Evolutionary conservation across 2,888 invertebrate species (phyloP).

Genomic region (Pollenia griseotomentosa): DNA sequence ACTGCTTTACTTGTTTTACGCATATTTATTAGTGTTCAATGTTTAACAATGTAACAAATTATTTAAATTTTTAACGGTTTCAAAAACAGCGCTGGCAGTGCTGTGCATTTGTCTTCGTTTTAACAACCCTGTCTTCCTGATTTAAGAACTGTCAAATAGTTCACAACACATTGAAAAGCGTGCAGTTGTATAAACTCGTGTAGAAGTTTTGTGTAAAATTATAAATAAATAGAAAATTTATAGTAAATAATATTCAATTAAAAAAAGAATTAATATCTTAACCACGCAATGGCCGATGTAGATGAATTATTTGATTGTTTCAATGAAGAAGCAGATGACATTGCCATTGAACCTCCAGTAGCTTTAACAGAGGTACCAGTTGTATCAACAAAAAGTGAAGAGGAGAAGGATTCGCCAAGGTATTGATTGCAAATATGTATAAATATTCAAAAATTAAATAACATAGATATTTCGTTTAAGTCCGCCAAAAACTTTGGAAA

Average conservation of each 20-base stretch:
- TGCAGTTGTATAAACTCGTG: conserved; percentile 51
- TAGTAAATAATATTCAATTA: background rate
- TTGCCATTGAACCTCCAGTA: conserved; percentile 54
- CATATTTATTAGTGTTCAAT: too few species aligned
- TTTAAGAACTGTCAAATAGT: conserved; percentile 44
- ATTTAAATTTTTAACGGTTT: background rate
- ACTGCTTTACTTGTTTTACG: too few species aligned
- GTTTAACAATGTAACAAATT: too few species aligned
- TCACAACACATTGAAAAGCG: conserved; percentile 48
- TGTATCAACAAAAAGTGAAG: conserved; percentile 15
- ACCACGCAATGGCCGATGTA: conserved; percentile 79
- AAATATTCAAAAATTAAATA: background rate
- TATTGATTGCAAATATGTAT: conserved; percentile 11
- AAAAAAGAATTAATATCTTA: background rate
- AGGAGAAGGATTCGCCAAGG: conserved; percentile 65
- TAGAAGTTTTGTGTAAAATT: conserved; percentile 35
- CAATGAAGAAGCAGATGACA: conserved; percentile 77
- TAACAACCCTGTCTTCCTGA: conserved; percentile 16
- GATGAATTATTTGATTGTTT: conserved; percentile 84
- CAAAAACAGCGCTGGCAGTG: conserved; percentile 22
- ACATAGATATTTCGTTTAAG: conserved; percentile 31
- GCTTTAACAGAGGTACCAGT: conserved; percentile 7
- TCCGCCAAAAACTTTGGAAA: conserved; percentile 49
- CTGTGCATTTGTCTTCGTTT: background rate
- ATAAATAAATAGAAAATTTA: conserved; percentile 26